Evolutionary conservation across 2,113 vertebrate genomes (phyloP).

Genomic region (Monarcha castaneiventris): DNA sequence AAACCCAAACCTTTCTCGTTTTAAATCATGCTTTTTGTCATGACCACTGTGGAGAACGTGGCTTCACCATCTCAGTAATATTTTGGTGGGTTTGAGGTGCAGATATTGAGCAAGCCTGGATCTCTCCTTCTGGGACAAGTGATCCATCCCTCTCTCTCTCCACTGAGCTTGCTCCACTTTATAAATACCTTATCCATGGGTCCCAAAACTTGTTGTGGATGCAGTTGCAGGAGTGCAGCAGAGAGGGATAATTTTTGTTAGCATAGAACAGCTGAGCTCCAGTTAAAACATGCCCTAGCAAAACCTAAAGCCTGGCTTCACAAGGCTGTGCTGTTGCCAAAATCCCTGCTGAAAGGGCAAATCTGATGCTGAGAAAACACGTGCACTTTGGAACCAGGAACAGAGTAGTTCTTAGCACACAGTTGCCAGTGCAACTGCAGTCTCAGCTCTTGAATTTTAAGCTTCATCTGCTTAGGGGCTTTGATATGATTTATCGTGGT

Average conservation of each 20-base stretch:
- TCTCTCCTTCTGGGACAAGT: not conserved
- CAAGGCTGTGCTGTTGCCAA: not conserved
- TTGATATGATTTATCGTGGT: not conserved
- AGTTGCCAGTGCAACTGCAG: not conserved
- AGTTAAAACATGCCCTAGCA: not conserved
- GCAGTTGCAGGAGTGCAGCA: not conserved
- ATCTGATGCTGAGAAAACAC: not conserved
- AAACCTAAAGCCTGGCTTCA: not conserved
- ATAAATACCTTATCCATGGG: fast-evolving
- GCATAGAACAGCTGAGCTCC: not conserved
- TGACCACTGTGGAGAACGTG: fast-evolving
- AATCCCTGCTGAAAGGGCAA: not conserved
- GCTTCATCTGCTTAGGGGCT: not conserved
- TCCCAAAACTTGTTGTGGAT: not conserved
- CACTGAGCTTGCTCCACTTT: not conserved
- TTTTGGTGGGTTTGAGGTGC: not conserved
- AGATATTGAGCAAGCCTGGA: not conserved
- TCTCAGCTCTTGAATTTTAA: not conserved
- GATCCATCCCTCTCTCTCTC: not conserved
- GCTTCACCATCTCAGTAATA: fast-evolving
- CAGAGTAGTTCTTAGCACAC: not conserved
- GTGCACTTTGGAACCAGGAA: not conserved
- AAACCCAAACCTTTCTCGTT: not conserved
- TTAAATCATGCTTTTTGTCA: not conserved
- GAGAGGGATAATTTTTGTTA: not conserved